Percentiles rank a stretch among this genome's conserved stretches.
Evolutionary conservation across 2,113 vertebrate species (phyloP).

Genomic region (Bostrychus sinensis): DNA sequence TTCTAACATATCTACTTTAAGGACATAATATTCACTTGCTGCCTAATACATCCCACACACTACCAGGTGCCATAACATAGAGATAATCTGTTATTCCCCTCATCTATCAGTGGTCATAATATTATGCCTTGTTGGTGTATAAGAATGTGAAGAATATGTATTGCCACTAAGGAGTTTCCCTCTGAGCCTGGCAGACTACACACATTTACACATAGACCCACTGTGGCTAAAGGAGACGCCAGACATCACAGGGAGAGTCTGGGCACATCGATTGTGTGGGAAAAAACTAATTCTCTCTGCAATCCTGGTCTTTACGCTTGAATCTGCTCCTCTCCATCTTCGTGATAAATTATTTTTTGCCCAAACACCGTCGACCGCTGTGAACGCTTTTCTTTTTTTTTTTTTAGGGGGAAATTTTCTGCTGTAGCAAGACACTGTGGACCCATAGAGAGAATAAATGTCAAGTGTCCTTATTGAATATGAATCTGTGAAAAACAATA

Average conservation of each 20-base stretch:
- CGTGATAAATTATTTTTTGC: conserved; percentile 9
- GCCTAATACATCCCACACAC: too few species aligned
- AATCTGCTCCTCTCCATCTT: conserved; percentile 12
- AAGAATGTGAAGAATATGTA: too few species aligned
- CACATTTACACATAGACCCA: not conserved
- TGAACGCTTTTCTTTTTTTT: not conserved
- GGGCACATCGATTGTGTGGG: not conserved
- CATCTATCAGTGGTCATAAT: too few species aligned
- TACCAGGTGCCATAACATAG: too few species aligned
- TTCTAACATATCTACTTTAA: too few species aligned
- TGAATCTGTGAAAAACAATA: conserved; percentile 12
- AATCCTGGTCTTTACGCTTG: not conserved
- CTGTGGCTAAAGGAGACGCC: not conserved
- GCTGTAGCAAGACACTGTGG: not conserved
- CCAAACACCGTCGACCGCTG: not conserved
- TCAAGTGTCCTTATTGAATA: not conserved
- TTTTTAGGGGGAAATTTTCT: not conserved
- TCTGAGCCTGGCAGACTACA: not conserved
- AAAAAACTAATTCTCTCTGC: conserved; percentile 4
- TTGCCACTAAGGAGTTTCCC: not conserved
- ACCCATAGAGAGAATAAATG: not conserved
- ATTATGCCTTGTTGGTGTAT: too few species aligned
- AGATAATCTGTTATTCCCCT: too few species aligned
- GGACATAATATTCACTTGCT: too few species aligned
- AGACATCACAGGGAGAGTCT: conserved; percentile 2